Evolutionary conservation across 2,888 invertebrate genomes (phyloP), one percentile per base, ranked within the genome.

Genomic region (Byasa hedistus): DNA sequence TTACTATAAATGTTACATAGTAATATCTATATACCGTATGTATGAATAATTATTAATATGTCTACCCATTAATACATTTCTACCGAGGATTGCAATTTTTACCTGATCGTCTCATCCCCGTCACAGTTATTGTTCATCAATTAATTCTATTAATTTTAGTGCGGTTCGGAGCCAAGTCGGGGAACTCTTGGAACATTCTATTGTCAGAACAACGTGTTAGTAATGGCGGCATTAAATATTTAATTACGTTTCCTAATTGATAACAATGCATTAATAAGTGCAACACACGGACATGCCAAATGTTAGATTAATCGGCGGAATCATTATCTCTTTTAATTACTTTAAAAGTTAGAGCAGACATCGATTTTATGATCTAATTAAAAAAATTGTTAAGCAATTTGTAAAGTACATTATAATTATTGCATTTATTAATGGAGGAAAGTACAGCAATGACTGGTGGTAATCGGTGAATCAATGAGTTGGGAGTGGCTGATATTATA

Each of bases 111-210:
- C 72, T 75, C 76, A 81, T 69, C 78, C 76, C 76, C 57, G 60
- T 27, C 32, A 59, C 57, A 58, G 19, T 61, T 23, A 51, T 64
- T 60, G 12, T 19, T 60, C 63, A 57, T 67, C 60, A 67, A 63
- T 67, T 67, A 72, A 70, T 77, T 78, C 85, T 84, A 77, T 83
- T 82, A 82, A 84, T 81, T 80, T 86, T 87, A 87, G 82, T 79
- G 84, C 83, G 84, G 82, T 85, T 89, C 82, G 87, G 81, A 76
- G 89, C 87, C 90, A 91, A 86, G 77, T 84, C 89, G 70, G 91
- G 91, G 80, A 90, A 91, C 77, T 91, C 91, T 91, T 91, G 84
- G 86, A 91, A 91, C 89, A 91, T 89, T 89, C 91, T 91, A 90
- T 81, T 79, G 77, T 77, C 83, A 87, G 86, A 86, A 88, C 76